Percentiles rank a stretch among this genome's conserved stretches.
These are phyloP conservation scores for Drosophila orena DNA, from an alignment of 1,140 invertebrate genomes.

Conservation along the genomic window DNA sequence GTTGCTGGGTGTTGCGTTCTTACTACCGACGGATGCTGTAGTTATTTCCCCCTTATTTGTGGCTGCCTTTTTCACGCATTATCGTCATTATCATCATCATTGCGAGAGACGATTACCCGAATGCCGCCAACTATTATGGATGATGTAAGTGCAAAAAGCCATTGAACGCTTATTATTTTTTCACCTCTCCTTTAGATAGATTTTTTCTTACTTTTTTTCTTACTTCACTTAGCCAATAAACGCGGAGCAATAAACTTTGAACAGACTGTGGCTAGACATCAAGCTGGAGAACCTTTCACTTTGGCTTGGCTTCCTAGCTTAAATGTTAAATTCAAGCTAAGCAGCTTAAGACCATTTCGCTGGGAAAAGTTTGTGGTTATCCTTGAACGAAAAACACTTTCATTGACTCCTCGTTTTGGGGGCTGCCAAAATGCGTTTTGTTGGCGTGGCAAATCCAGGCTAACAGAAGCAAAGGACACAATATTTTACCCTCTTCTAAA, in stretches of 20 bases:
- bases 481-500: conserved; percentile 3
- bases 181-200: conserved; percentile 4
- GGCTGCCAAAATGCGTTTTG: conserved; percentile 20
- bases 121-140: conserved; percentile 51
- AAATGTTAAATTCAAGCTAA: conserved; percentile 51
- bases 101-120: conserved; percentile 36
- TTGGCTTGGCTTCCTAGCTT: conserved; percentile 23
- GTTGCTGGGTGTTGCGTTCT: conserved; percentile 10
- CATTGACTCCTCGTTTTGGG: conserved; percentile 37
- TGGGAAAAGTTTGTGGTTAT: conserved; percentile 46
- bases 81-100: conserved; percentile 46
- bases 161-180: conserved; percentile 53
- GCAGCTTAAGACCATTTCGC: conserved; percentile 36
- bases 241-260: conserved; percentile 45
- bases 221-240: conserved; percentile 38
- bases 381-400: conserved; percentile 63
- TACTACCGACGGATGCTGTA: conserved; percentile 12
- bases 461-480: conserved; percentile 31
- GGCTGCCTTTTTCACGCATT: conserved; percentile 59
- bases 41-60: conserved; percentile 15
- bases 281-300: conserved; percentile 22
- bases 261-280: conserved; percentile 51
- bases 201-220: conserved; percentile 5
- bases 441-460: conserved; percentile 28
- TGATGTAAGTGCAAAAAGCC: conserved; percentile 68